These are phyloP conservation scores for Baccha elongata DNA, from an alignment of 2,888 invertebrate genomes.

Conservation along the genomic window DNA sequence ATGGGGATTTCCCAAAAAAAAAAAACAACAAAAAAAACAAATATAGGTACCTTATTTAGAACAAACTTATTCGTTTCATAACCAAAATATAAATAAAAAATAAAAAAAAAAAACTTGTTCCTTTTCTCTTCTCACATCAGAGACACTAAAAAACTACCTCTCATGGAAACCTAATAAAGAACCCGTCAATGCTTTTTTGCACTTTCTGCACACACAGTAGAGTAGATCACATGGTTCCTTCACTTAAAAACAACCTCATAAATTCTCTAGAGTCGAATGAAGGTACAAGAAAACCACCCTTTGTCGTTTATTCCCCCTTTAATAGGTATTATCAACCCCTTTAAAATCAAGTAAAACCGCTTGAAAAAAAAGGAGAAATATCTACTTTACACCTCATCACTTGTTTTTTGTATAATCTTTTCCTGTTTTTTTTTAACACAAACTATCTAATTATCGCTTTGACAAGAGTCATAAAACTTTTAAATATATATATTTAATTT, in stretches of 20 bases:
- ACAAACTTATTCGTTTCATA: conserved; percentile 12
- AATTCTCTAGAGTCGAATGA: conserved; percentile 4
- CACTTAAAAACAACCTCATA: conserved; percentile 39
- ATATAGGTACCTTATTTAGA: conserved; percentile 10
- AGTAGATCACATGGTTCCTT: conserved; percentile 29
- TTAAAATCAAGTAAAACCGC: conserved; percentile 12
- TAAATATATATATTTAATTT: neutral
- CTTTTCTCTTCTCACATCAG: neutral
- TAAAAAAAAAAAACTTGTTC: neutral
- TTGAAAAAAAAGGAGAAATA: conserved; percentile 33
- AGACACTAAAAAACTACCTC: conserved; percentile 28
- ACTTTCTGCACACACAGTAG: conserved; percentile 13
- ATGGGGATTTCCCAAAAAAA: conserved; percentile 31
- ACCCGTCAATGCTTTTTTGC: conserved; percentile 11
- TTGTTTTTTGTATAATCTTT: conserved; percentile 20
- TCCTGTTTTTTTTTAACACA: neutral
- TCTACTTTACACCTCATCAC: conserved; percentile 39
- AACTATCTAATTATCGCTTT: conserved; percentile 15
- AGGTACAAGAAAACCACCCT: conserved; percentile 43
- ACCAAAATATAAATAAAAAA: neutral
- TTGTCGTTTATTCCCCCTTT: conserved; percentile 14
- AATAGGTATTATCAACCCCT: conserved; percentile 27
- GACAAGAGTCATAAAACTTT: neutral
- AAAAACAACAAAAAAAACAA: neutral
- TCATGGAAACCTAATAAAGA: conserved; percentile 38